phyloP scores from a whole-genome alignment of 2,113 vertebrate species.

The Hyla sarda region DNA sequence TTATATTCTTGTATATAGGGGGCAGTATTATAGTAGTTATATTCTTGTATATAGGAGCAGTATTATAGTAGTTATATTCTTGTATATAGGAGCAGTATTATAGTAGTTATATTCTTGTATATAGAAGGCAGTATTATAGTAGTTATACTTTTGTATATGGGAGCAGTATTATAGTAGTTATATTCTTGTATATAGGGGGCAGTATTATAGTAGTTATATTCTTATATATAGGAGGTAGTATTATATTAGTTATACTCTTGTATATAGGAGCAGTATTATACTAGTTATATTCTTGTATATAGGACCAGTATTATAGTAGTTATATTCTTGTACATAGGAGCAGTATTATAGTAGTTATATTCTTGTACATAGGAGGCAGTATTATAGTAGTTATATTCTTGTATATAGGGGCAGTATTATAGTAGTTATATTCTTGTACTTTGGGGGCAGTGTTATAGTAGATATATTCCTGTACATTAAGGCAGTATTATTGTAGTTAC shows the following conservation, averaged over 20 bases:
- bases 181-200: background rate
- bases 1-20: background rate
- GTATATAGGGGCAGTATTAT: background rate
- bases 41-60: background rate
- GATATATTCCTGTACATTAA: background rate
- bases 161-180: background rate
- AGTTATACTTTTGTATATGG: background rate
- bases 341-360: slow-evolving; percentile 8
- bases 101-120: no score
- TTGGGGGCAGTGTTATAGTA: no score
- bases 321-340: no score
- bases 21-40: slow-evolving; percentile 7
- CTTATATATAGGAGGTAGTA: no score
- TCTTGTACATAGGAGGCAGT: background rate
- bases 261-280: no score
- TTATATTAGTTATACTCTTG: background rate
- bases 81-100: no score
- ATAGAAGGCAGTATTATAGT: background rate
- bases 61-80: no score
- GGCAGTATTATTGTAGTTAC: no score
- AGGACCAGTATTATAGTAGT: no score
- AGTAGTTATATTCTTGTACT: background rate
- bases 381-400: background rate
- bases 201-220: slow-evolving; percentile 7
- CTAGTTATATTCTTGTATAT: background rate